Evolutionary conservation across 2,113 vertebrate genomes (phyloP).

Genomic region (Stigmatopora nigra): DNA sequence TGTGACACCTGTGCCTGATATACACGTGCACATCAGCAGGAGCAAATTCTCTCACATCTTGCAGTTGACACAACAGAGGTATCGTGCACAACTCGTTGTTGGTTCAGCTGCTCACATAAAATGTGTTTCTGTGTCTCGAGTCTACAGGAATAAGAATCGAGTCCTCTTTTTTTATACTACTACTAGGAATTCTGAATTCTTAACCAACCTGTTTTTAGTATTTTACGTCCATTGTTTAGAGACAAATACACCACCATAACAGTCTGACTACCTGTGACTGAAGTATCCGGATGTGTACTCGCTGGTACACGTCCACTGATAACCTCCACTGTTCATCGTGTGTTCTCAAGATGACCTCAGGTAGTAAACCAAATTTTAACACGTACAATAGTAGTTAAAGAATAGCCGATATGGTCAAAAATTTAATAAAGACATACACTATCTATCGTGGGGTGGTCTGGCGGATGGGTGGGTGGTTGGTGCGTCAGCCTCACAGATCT

Average conservation of each 20-base stretch:
- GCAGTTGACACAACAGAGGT: conserved; percentile 43
- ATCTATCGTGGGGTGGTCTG: too few relatives aligned
- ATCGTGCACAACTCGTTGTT: conserved; percentile 54
- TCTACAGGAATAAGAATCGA: neutral
- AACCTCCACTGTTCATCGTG: conserved; percentile 36
- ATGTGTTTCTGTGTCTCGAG: conserved; percentile 7
- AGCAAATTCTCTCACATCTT: conserved; percentile 33
- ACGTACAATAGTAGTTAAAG: conserved; percentile 11
- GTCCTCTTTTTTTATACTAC: neutral
- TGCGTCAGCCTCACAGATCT: too few relatives aligned
- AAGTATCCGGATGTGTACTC: conserved; percentile 6
- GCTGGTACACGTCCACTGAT: conserved; percentile 20
- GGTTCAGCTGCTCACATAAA: conserved; percentile 53
- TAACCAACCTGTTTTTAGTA: conserved; percentile 20
- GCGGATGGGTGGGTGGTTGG: too few relatives aligned
- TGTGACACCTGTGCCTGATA: conserved; percentile 40
- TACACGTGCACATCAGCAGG: conserved; percentile 41
- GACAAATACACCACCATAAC: conserved; percentile 49
- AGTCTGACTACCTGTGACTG: conserved; percentile 1
- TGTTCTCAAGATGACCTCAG: conserved; percentile 39
- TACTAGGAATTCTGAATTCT: conserved; percentile 3
- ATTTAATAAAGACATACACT: too few relatives aligned
- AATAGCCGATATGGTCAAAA: neutral
- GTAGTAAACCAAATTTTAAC: neutral
- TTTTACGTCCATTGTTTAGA: conserved; percentile 41